Conservation (phyloP, 2,888 invertebrate genomes). For the Hesperia comma region DNA sequence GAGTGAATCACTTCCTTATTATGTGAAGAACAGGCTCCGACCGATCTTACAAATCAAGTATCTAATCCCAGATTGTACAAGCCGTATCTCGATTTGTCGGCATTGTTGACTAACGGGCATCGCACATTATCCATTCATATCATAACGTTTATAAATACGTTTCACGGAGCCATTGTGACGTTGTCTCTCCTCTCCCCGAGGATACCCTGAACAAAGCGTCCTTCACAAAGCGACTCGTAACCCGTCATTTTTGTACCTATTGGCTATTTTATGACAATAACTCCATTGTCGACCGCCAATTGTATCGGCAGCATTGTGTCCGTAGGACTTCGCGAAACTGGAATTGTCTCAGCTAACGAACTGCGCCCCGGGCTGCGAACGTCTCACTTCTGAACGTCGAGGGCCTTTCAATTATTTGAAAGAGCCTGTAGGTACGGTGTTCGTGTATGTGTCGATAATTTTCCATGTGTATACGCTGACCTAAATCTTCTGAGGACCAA, state of each 20-base stretch:
- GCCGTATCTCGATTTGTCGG: slow-evolving; percentile 51
- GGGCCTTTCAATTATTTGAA: slow-evolving; percentile 20
- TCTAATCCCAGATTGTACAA: slow-evolving; percentile 74
- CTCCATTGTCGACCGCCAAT: slow-evolving; percentile 69
- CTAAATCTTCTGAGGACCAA: slow-evolving; percentile 19
- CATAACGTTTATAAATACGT: slow-evolving; percentile 78
- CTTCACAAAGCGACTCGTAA: slow-evolving; percentile 74
- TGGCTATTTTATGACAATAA: slow-evolving; percentile 83
- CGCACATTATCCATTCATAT: slow-evolving; percentile 81
- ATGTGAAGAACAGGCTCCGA: slow-evolving; percentile 42
- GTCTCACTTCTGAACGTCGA: slow-evolving; percentile 25
- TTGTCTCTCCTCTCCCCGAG: slow-evolving; percentile 78
- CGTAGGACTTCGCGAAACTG: slow-evolving; percentile 76
- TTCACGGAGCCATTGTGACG: slow-evolving; percentile 61
- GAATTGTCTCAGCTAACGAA: slow-evolving; percentile 81
- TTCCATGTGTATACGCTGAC: slow-evolving; percentile 14
- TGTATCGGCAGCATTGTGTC: slow-evolving; percentile 72
- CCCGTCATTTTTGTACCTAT: slow-evolving; percentile 83
- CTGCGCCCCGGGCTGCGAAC: slow-evolving; percentile 53
- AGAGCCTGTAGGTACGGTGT: slow-evolving; percentile 20
- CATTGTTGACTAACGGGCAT: slow-evolving; percentile 58
- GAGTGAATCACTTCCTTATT: slow-evolving; percentile 16
- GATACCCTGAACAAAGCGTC: slow-evolving; percentile 76
- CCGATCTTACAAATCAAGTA: slow-evolving; percentile 54
- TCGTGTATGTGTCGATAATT: slow-evolving; percentile 3